Conservation (phyloP, 2,888 invertebrate genomes). For the Tinea semifulvella region DNA sequence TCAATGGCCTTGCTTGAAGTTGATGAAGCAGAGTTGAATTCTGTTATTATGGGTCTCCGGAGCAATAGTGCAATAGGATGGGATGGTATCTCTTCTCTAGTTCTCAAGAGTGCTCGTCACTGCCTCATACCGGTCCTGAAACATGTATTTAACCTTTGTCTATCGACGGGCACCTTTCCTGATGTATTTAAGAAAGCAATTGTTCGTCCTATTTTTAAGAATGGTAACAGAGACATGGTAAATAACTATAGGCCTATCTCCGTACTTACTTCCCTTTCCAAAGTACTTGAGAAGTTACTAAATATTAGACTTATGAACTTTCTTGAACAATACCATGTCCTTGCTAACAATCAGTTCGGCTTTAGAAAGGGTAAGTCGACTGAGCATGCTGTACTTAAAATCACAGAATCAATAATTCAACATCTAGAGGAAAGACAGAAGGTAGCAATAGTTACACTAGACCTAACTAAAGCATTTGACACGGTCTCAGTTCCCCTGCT, state of each 20-base stretch:
- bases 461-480: neutral
- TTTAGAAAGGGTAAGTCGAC: neutral
- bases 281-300: neutral
- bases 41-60: no score
- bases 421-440: neutral
- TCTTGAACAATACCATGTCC: neutral
- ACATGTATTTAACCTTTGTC: no score
- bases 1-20: no score
- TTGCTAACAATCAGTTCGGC: neutral
- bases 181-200: slow-evolving; percentile 17
- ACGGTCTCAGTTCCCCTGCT: neutral
- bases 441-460: neutral
- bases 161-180: slow-evolving; percentile 7
- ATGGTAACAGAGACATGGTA: slow-evolving; percentile 14
- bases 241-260: slow-evolving; percentile 16
- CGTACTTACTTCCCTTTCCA: neutral
- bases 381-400: neutral
- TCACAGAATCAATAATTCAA: neutral
- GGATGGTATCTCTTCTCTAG: no score
- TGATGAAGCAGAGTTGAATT: no score
- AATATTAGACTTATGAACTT: neutral
- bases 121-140: no score
- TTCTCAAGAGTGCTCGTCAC: no score
- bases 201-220: slow-evolving; percentile 16
- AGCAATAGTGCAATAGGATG: no score